These are phyloP conservation scores for Alentia gelatinosa DNA, from an alignment of 2,888 invertebrate genomes.

Conservation along the genomic window DNA sequence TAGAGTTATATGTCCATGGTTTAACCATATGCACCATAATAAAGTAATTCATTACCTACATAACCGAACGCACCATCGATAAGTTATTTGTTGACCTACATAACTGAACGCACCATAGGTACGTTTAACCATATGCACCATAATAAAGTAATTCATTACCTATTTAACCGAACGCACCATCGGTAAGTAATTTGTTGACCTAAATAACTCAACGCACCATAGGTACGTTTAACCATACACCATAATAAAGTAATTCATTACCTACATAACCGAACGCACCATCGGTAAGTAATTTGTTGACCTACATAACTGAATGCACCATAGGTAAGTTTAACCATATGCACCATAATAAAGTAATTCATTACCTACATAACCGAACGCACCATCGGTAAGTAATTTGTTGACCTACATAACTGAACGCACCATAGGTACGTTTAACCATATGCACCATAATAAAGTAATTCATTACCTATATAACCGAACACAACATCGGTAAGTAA, in stretches of 20 bases:
- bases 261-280: conserved; percentile 93
- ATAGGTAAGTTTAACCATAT: conserved; percentile 73
- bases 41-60: too few relatives aligned
- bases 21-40: too few relatives aligned
- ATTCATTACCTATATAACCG: too few relatives aligned
- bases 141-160: too few relatives aligned
- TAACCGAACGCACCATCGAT: conserved; percentile 91
- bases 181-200: background rate
- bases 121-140: background rate
- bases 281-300: conserved; percentile 84
- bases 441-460: conserved; percentile 71
- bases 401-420: background rate
- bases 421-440: conserved; percentile 60
- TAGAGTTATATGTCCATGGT: too few relatives aligned
- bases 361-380: conserved; percentile 94
- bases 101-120: background rate
- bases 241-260: conserved; percentile 82
- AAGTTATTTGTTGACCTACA: background rate
- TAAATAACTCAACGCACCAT: background rate
- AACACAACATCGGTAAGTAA: too few relatives aligned
- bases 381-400: conserved; percentile 85
- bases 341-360: too few relatives aligned
- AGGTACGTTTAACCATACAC: background rate
- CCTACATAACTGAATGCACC: conserved; percentile 88
- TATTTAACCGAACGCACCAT: too few relatives aligned